phyloP scores from a whole-genome alignment of 1,140 invertebrate species.

The Hycleus cichorii region DNA sequence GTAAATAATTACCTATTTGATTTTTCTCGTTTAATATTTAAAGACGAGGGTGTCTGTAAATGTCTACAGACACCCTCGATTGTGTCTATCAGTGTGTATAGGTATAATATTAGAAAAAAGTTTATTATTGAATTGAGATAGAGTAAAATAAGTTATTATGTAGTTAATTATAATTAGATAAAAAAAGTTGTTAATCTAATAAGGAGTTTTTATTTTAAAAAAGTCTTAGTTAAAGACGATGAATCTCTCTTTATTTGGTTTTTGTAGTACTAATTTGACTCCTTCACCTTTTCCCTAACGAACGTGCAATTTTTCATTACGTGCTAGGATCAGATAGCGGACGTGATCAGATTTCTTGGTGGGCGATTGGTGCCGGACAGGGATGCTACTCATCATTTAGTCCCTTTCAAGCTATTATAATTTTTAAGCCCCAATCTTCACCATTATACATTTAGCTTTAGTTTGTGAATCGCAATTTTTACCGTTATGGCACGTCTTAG shows the following conservation, averaged over 20 bases:
- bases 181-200: no score
- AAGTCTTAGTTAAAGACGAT: no score
- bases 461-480: slow-evolving; percentile 56
- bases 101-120: no score
- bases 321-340: slow-evolving; percentile 47
- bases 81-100: no score
- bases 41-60: no score
- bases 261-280: slow-evolving; percentile 3
- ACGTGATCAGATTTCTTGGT: slow-evolving; percentile 40
- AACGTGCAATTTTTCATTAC: slow-evolving; percentile 53
- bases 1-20: slow-evolving; percentile 26
- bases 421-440: slow-evolving; percentile 58
- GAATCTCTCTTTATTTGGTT: not conserved
- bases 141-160: no score
- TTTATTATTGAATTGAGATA: no score
- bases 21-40: slow-evolving; percentile 2
- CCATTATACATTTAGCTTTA: slow-evolving; percentile 57
- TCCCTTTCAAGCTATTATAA: slow-evolving; percentile 46
- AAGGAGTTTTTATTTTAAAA: no score
- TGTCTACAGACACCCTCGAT: no score
- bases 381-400: slow-evolving; percentile 26
- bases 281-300: slow-evolving; percentile 26
- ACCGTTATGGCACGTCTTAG: slow-evolving; percentile 53
- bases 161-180: no score
- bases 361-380: slow-evolving; percentile 9